phyloP scores from a whole-genome alignment of 1,140 invertebrate genomes.

The Neelides sp. region DNA sequence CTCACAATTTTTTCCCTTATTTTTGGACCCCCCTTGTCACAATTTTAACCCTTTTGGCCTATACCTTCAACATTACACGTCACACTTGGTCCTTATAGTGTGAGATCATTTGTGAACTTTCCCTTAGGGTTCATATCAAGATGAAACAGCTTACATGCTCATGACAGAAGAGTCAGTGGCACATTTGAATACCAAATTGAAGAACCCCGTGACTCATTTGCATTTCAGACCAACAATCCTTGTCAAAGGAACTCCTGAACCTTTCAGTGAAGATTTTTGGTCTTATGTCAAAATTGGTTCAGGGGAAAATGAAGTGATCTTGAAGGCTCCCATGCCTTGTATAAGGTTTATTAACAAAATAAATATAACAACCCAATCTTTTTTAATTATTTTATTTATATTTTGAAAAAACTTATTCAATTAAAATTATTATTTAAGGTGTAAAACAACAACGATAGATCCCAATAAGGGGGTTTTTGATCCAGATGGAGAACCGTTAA shows the following conservation, averaged over 20 bases:
- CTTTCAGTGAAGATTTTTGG: conserved; percentile 7
- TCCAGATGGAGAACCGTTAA: conserved; percentile 34
- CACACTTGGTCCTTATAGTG: too few species aligned
- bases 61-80: too few species aligned
- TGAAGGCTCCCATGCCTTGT: conserved; percentile 1
- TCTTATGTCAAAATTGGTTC: conserved; percentile 4
- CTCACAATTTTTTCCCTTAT: too few species aligned
- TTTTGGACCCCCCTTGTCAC: too few species aligned
- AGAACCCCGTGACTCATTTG: not conserved
- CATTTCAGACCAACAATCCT: conserved; percentile 7
- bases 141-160: not conserved
- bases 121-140: not conserved
- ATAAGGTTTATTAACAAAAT: not conserved
- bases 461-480: conserved; percentile 34
- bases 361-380: not conserved
- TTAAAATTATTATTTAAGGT: too few species aligned
- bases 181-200: not conserved
- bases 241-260: not conserved
- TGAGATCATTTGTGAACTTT: not conserved
- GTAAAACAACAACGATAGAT: conserved; percentile 35
- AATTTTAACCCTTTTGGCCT: too few species aligned
- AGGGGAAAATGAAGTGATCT: not conserved
- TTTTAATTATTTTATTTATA: conserved; percentile 5
- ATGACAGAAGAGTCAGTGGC: not conserved
- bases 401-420: too few species aligned